Base-by-base conservation (phyloP, 2,888 invertebrate species). In the Eudemis profundana region DNA sequence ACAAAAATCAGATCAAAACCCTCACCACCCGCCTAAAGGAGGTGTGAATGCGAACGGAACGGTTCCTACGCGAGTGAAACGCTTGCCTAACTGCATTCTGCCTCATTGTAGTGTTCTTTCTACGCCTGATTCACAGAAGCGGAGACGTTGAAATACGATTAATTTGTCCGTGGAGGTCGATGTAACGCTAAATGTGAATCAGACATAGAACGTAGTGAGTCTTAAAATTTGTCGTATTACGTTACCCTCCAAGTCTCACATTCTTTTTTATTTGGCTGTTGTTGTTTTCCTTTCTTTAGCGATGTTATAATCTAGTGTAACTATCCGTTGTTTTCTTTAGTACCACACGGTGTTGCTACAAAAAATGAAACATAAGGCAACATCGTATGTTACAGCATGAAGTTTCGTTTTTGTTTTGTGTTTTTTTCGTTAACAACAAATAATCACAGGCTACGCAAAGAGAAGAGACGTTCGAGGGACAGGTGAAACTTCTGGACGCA, bases 1-100 rank as follows among this genome's bases (percentile, higher is more conserved):
- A 98, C 96, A 98, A 99, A 95, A 97, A 98, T 93, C 98, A 98
- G 95, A 98, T 99, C 96, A 98, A 99, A 96, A 98, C 97, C 93
- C 95, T 98, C 93, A 98, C 97, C 93, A 97, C 97, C 93, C 97
- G 98, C 94, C 97, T 99, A 95, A 99, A 99, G 97, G 98, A 98
- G 98, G 98, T 99, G 96, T 93, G 93, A 92, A 78, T 77, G 74
- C 74, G 82, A 83, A 78, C 78, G 77, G 77, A 85, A 77, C 76
- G 81, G 82, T 84, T 84, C 72, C 76, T 78, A 72, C 71, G 83
- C 82, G 85, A 86, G 86, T 87, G 83, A 83, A 77, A 77, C 83
- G 88, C 89, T 87, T 90, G 83, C 79, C 86, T 90, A 89, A 90
- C 89, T 82, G 90, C 89, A 87, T 88, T 82, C 83, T 79, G 74